Evolutionary conservation across 2,113 vertebrate species (phyloP), one percentile per base, ranked within the genome.

Genomic region (Thunnus thynnus): DNA sequence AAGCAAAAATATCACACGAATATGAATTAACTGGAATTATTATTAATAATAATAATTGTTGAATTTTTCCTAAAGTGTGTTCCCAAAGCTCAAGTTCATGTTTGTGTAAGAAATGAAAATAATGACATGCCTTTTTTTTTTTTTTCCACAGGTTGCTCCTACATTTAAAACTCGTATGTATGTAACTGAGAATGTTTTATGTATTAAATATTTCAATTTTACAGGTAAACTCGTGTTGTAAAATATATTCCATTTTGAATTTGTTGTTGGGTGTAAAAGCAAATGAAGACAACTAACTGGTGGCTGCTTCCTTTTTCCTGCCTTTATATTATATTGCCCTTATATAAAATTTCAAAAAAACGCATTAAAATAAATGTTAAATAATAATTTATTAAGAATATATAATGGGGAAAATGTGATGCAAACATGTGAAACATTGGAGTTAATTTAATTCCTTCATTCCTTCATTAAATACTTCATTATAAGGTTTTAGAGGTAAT

Each of bases 51-150:
- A 36, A 36, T 36, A 7, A 36, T 27, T 20, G 3, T 4, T 41
- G 36, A 69, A 12, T 70, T 51, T 52, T 16, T 2, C 10, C 20
- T 12, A 10, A 3, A 50, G 27, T 27, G 14, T 69, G 63, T 83
- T 62, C 5, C 54, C 1, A 13, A 62, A 76, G 55, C 48, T 67
- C 55, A 74, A 79, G 30, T 80, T 46, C 54, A 50, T 46, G 27
- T 65, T 56, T 64, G 5, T 64, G 18, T 12, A 50, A 18, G 3
- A 2, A 56, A 62, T 25, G 2, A n/a, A 67, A 56, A 52, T 9
- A 58, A 18, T 63, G 10, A 32, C 17, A 71, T 9, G 41, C 50
- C 18, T 12, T 12, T 74, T 22, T 22, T 22, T 22, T 22, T 22
- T 22, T 22, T 44, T 30, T 67, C 30, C 62, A 51, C 4, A 74